Evolutionary conservation across 2,113 vertebrate species (phyloP), one percentile per base, ranked within the genome.

Genomic region (Scolopax mira): DNA sequence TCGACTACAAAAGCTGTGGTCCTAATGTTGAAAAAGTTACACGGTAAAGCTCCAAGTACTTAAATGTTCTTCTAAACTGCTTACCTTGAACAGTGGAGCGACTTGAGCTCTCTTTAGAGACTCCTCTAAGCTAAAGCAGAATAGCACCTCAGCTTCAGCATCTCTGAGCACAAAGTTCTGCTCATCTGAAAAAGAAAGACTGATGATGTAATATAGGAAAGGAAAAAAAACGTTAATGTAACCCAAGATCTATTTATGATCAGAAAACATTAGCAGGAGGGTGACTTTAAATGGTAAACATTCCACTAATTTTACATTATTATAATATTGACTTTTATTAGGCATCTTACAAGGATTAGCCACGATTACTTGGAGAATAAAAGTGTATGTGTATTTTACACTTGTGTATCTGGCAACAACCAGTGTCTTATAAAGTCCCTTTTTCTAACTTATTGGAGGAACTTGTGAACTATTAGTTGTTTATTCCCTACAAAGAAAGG

Each of bases 91-190:
- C 27, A 99, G 98, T 0, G 98, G 98, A 71, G 98, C 95, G 13
- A 92, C 92, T 30, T 98, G 99, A 11, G 99, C 99, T 96, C 98
- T 98, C 95, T 99, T 99, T 5, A 99, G 94, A 6, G 99, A 99
- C 83, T 99, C 99, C 79, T 99, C 99, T 95, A 99, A 97, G 89
- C 98, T 99, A 95, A 99, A 99, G 79, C 97, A 98, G 97, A 99
- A 99, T 25, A 99, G 97, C 58, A 99, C 99, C 88, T 99, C 99
- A 1, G 99, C 99, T 96, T 99, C 99, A 3, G 99, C 99, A 37
- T 99, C 99, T 82, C 98, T 98, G 85, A 99, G 98, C 54, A 98
- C 97, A 72, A 98, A 99, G 93, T 93, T 98, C 97, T 99, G 98
- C 87, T 99, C 99, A 49, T 99, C 99, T 99, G 96, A 23, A 97